Evolutionary conservation across 2,888 invertebrate genomes (phyloP).

Genomic region (Habrosyne pyritoides): DNA sequence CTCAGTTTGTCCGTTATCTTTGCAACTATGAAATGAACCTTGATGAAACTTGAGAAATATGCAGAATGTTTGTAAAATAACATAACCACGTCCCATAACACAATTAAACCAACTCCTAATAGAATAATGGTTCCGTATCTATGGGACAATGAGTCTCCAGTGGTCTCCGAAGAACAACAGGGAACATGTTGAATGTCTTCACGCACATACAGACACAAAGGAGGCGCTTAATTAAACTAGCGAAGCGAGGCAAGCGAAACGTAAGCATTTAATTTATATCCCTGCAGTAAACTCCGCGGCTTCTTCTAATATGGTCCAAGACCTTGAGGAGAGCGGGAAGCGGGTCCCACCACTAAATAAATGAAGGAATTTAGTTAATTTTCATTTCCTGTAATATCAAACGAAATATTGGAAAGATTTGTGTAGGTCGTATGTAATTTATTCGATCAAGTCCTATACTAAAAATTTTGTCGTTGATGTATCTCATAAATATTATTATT

Average conservation of each 20-base stretch:
- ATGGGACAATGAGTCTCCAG: slow-evolving; percentile 43
- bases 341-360: not conserved
- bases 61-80: not conserved
- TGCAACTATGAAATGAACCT: too few species aligned
- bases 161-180: slow-evolving; percentile 59
- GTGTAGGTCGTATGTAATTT: too few species aligned
- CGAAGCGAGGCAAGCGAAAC: slow-evolving; percentile 78
- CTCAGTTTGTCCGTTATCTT: too few species aligned
- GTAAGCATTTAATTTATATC: slow-evolving; percentile 83
- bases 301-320: slow-evolving; percentile 56
- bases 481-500: too few species aligned
- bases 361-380: too few species aligned
- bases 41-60: not conserved
- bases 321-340: slow-evolving; percentile 46
- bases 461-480: too few species aligned
- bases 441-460: too few species aligned
- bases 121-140: slow-evolving; percentile 22
- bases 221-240: slow-evolving; percentile 82
- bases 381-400: too few species aligned
- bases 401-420: too few species aligned
- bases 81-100: not conserved
- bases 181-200: slow-evolving; percentile 70
- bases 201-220: slow-evolving; percentile 79
- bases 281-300: slow-evolving; percentile 81
- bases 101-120: slow-evolving; percentile 1